Percentiles rank a stretch among this genome's conserved stretches.
Conservation (phyloP, 1,140 invertebrate species). For the Panonychus citri region DNA sequence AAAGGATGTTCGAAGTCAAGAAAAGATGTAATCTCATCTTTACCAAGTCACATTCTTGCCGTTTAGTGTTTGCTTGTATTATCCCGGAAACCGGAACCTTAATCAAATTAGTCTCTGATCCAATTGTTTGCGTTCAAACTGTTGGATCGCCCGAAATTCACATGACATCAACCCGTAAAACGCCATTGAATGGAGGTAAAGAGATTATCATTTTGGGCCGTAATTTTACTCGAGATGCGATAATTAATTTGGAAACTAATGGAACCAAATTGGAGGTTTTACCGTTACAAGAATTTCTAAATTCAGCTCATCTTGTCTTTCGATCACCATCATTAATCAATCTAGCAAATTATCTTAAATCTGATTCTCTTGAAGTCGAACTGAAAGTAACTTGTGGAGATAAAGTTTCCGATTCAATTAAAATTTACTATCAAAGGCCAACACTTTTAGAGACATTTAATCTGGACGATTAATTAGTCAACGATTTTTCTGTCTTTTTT, state of each 20-base stretch:
- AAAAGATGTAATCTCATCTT: conserved; percentile 25
- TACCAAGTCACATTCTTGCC: conserved; percentile 23
- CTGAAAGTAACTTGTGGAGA: background rate
- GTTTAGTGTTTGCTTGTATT: conserved; percentile 30
- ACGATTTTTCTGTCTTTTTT: too few species aligned
- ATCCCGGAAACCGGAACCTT: conserved; percentile 45
- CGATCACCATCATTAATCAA: background rate
- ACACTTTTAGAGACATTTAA: too few species aligned
- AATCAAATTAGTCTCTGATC: conserved; percentile 68
- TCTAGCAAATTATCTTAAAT: background rate
- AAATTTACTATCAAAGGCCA: background rate
- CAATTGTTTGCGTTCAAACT: conserved; percentile 84
- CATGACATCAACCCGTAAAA: conserved; percentile 61
- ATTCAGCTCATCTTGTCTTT: background rate
- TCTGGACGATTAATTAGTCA: too few species aligned
- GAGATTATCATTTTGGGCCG: conserved; percentile 85
- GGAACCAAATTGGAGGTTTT: background rate
- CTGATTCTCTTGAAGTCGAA: background rate
- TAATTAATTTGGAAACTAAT: conserved; percentile 48
- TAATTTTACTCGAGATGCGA: conserved; percentile 87
- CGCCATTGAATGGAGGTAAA: conserved; percentile 45
- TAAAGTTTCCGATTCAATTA: background rate
- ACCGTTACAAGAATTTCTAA: background rate
- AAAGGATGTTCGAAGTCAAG: conserved; percentile 72
- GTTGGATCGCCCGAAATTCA: conserved; percentile 86